These are phyloP conservation scores for Lynx canadensis DNA, from an alignment of 2,113 vertebrate genomes.

Conservation along the genomic window DNA sequence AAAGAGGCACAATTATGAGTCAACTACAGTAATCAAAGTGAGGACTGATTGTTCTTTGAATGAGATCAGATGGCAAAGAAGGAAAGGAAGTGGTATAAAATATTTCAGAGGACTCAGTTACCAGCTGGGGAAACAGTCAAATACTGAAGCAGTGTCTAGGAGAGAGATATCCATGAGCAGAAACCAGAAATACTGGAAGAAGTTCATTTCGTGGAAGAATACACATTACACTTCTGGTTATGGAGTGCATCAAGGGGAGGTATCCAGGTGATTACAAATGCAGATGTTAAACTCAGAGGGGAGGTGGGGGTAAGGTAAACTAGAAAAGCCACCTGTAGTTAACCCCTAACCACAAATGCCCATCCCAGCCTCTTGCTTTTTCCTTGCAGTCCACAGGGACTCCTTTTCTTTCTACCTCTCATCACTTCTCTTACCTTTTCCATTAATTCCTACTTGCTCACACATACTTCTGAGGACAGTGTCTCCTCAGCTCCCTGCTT, in stretches of 20 bases:
- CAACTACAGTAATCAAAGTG: background rate
- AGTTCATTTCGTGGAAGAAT: background rate
- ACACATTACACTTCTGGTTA: background rate
- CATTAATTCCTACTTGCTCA: background rate
- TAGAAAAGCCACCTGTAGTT: background rate
- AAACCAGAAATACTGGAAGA: background rate
- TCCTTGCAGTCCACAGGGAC: background rate
- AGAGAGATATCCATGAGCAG: background rate
- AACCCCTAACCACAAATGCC: background rate
- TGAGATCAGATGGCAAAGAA: background rate
- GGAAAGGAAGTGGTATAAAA: background rate
- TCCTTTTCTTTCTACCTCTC: accelerated
- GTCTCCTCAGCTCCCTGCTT: too few species aligned
- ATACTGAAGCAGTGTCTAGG: background rate
- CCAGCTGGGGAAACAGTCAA: background rate
- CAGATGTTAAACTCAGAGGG: background rate
- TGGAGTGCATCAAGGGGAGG: background rate
- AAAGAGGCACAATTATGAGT: background rate
- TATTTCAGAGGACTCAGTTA: background rate
- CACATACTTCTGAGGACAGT: background rate
- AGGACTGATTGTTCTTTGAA: background rate
- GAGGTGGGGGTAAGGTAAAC: accelerated
- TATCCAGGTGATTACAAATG: background rate
- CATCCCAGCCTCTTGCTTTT: background rate
- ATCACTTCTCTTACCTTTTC: background rate